Evolutionary conservation across 2,888 invertebrate species (phyloP), one percentile per base, ranked within the genome.

Genomic region (Scaeva pyrastri): DNA sequence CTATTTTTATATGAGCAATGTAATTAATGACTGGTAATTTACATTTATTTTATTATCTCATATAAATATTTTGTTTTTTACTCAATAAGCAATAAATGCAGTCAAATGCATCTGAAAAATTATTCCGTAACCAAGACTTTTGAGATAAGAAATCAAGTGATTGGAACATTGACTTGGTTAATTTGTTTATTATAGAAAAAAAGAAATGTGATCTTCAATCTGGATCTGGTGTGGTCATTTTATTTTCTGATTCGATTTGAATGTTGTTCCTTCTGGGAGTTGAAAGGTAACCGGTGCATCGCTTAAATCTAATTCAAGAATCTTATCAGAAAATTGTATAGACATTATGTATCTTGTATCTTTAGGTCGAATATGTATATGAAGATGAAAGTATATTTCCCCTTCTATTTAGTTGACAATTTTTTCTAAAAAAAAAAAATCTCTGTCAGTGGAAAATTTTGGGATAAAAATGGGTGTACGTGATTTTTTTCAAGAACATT

Each of bases 401-500:
- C 16, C 31, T 36, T 36, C 2, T 16, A 55, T 39, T 11, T 12
- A 14, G 14, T 7, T 41, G 14, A n/a, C 23, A 10, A n/a, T n/a
- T 62, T 19, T 12, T 1, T 26, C 8, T 14, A 39, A 14, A 39
- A 36, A 16, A 55, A 41, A 5, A 36, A 10, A 58, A 58, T 55
- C 5, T 55, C n/a, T 36, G 11, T 8, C 12, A 58, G 12, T 82
- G 81, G 81, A 72, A 76, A 81, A 56, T 76, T 82, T 66, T 58
- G 41, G 56, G 50, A 19, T 11, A 21, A 11, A 26, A 19, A n/a
- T 45, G 14, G n/a, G n/a, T 2, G 8, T 31, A 31, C 31, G 31
- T 31, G 31, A 31, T 31, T 31, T 31, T 7, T 21, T 21, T 21
- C 10, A 45, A 43, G n/a, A 64, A 14, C 12, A 48, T 48, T 48